Percentiles rank a stretch among this genome's conserved stretches.
These are phyloP conservation scores for Ganaspis brasiliensis DNA, from an alignment of 2,888 invertebrate species.

Conservation along the genomic window DNA sequence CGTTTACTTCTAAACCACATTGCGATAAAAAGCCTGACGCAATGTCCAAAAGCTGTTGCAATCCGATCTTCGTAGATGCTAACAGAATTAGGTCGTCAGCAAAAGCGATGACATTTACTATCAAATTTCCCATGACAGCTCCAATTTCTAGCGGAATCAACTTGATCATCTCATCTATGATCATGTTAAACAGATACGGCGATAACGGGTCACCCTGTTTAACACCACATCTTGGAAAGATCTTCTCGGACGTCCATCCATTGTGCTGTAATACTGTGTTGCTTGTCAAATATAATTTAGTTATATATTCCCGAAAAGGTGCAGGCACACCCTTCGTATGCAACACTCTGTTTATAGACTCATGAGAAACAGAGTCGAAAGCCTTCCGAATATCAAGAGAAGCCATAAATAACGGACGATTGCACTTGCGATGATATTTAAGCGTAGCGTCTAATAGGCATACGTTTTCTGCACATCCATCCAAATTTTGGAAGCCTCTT, in stretches of 20 bases:
- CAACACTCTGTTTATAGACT: not conserved
- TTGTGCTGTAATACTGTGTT: conserved; percentile 74
- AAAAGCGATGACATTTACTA: no score
- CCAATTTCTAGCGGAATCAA: no score
- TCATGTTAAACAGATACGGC: no score
- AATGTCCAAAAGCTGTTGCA: no score
- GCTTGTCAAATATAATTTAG: conserved; percentile 62
- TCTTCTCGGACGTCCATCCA: not conserved
- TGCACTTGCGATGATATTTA: not conserved
- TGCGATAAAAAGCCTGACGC: no score
- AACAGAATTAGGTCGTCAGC: no score
- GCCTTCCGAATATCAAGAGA: conserved; percentile 61
- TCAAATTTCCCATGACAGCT: no score
- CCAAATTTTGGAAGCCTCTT: conserved; percentile 56
- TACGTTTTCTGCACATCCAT: conserved; percentile 57
- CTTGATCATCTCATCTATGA: no score
- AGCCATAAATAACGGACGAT: conserved; percentile 46
- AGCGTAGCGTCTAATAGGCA: conserved; percentile 47
- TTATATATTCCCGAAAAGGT: conserved; percentile 24
- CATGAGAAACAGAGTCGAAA: conserved; percentile 60
- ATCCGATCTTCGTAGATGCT: no score
- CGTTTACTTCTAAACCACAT: no score
- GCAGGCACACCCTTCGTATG: conserved; percentile 10
- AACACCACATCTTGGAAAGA: no score
- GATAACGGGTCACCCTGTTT: no score